Base-by-base conservation (phyloP, 1,140 invertebrate genomes). In the Mylabris phalerata region DNA sequence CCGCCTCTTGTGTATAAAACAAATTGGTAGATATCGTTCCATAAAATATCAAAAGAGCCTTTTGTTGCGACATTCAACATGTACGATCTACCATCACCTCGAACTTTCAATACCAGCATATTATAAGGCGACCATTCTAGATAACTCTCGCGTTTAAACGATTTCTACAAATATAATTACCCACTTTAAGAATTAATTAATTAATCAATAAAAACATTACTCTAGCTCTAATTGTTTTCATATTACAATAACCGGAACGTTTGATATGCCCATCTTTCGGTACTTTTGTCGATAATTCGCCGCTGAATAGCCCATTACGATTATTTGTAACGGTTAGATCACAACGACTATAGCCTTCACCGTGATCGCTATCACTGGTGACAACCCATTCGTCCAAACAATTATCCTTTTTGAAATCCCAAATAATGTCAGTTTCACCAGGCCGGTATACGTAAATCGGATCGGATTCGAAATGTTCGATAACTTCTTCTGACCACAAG, bases 41-140 rank as follows among this genome's bases (percentile, higher is more conserved):
- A 94, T 9, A 78, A 78, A 7, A 95, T 71, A 73, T 97, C 93
- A 67, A 81, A 89, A 50, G 82, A 80, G 9, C 85, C 85, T 60
- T 82, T 78, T 0, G 79, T 81, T 41, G 80, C 76, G 48, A 98
- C 73, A 74, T 90, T 91, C 13, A 98, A 68, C 59, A 87, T 71
- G 72, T 98, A 98, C 4, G 82, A 81, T 50, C 95, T 78, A 4
- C 95, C 95, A 79, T 98, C 95, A 0, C 95, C 95, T 69, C 93
- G 79, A 0, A 95, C 76, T 75, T 87, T 82, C 63, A 98, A 72
- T 3, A 93, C 81, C 26, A 98, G 66, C 67, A 91, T 90, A 49
- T 91, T 95, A 68, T 92, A 97, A 1, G 72, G 42, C 1, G 62
- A 64, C 90, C 91, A 97, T 67, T 94, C 80, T 66, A 82, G 84